These are phyloP conservation scores for Antheraea yamamai DNA, from an alignment of 2,888 invertebrate genomes.

Conservation along the genomic window DNA sequence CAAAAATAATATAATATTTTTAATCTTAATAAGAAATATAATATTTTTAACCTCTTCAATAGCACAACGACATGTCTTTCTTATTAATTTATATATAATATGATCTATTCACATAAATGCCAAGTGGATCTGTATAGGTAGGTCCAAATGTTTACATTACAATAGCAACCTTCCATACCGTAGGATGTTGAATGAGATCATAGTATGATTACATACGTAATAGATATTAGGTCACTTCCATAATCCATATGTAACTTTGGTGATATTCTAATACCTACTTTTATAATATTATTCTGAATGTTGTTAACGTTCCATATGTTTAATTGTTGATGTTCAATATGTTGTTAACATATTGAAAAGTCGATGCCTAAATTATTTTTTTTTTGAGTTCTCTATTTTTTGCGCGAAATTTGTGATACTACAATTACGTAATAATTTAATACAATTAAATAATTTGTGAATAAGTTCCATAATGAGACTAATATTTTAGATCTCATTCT, in stretches of 20 bases:
- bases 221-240: constrained; percentile 8
- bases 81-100: neutral
- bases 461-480: too few relatives aligned
- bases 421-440: too few relatives aligned
- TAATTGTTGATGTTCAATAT: too few relatives aligned
- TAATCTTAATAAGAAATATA: too few relatives aligned
- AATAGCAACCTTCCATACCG: constrained; percentile 43
- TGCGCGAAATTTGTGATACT: too few relatives aligned
- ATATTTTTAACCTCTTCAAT: neutral
- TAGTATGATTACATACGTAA: constrained; percentile 26
- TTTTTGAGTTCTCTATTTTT: too few relatives aligned
- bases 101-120: neutral
- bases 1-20: too few relatives aligned
- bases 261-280: neutral
- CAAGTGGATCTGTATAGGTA: neutral
- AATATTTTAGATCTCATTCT: too few relatives aligned
- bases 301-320: too few relatives aligned
- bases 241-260: neutral
- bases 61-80: neutral
- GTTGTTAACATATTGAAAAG: too few relatives aligned
- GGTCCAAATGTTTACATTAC: constrained; percentile 50
- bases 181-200: constrained; percentile 49
- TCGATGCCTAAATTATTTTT: too few relatives aligned
- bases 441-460: too few relatives aligned
- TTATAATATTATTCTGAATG: neutral